Conservation (phyloP, 2,113 vertebrate species). For the Calonectris borealis region DNA sequence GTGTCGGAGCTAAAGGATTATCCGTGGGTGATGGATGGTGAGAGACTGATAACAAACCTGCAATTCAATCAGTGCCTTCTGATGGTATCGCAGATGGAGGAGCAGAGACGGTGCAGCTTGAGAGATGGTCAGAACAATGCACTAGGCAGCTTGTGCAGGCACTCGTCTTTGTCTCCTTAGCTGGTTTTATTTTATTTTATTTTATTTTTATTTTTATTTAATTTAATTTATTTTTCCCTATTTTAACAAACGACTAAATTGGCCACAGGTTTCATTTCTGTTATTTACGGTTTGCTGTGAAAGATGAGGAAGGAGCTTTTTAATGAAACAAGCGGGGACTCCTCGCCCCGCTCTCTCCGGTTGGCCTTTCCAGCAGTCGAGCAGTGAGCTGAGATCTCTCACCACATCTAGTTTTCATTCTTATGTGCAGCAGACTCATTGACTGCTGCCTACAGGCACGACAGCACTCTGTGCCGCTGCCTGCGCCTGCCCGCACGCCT, state of each 20-base stretch:
- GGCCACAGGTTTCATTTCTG: not conserved
- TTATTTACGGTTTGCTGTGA: not conserved
- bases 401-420: not conserved
- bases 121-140: not conserved
- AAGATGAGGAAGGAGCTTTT: not conserved
- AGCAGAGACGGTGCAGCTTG: not conserved
- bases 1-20: not conserved
- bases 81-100: not conserved
- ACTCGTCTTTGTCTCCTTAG: not conserved
- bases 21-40: not conserved
- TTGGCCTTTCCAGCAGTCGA: not conserved
- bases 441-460: not conserved
- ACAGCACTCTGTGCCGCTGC: not conserved
- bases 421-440: rapidly evolving
- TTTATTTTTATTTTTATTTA: not conserved
- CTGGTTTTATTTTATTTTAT: not conserved
- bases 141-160: not conserved
- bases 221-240: not conserved
- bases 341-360: not conserved
- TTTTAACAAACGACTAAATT: rapidly evolving
- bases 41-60: constrained; percentile 23
- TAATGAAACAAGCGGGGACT: rapidly evolving
- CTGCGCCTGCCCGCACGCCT: not conserved
- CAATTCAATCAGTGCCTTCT: constrained; percentile 12
- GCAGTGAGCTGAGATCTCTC: not conserved